phyloP scores from a whole-genome alignment of 2,113 vertebrate species.

The Colaptes auratus region DNA sequence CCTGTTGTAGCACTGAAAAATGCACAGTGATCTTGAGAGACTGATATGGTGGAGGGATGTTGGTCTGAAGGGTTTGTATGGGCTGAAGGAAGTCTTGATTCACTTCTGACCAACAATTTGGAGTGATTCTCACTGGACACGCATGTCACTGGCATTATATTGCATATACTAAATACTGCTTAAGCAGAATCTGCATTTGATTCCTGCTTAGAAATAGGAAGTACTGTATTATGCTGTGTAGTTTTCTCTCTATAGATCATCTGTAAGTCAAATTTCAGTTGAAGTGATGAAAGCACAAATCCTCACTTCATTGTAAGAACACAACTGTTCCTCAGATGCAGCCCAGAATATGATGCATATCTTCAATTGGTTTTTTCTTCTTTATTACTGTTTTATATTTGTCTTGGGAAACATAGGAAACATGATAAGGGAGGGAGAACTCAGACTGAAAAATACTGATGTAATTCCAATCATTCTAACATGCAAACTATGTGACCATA shows the following conservation, averaged over 20 bases:
- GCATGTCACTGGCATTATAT: neutral
- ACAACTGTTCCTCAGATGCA: neutral
- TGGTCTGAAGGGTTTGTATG: neutral
- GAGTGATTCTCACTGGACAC: neutral
- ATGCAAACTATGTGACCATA: neutral
- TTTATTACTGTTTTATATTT: neutral
- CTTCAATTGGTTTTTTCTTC: neutral
- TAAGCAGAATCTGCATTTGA: neutral
- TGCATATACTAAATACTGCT: neutral
- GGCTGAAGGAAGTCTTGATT: neutral
- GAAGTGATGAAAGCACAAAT: neutral
- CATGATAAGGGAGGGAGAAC: neutral
- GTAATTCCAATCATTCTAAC: constrained; percentile 4
- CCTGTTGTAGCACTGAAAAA: neutral
- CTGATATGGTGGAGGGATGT: neutral
- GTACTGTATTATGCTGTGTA: neutral
- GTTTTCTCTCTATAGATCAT: neutral
- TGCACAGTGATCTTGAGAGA: neutral
- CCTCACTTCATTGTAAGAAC: neutral
- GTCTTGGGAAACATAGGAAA: neutral
- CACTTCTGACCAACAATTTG: neutral
- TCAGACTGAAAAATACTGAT: neutral
- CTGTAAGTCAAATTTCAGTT: neutral
- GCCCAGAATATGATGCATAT: neutral
- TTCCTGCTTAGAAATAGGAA: neutral